A percentile compares a stretch with the other conserved stretches of the same genome.
These are phyloP conservation scores for Pica pica DNA, from an alignment of 2,113 vertebrate genomes.

Conservation along the genomic window DNA sequence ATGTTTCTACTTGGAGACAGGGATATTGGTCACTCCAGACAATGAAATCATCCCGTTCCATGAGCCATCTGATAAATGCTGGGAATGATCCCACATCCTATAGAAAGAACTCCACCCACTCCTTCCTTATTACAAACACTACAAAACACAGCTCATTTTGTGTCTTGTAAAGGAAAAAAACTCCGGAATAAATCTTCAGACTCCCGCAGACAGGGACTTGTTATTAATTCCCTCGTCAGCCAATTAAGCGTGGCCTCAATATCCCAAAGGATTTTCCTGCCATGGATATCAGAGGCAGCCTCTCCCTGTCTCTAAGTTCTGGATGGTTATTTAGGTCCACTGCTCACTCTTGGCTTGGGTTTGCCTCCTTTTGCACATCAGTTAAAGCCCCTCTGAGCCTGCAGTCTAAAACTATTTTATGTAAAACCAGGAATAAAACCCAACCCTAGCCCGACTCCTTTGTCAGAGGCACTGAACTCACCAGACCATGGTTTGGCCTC, in stretches of 20 bases:
- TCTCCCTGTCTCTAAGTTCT: background rate
- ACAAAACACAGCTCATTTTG: background rate
- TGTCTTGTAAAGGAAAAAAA: background rate
- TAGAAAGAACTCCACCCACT: background rate
- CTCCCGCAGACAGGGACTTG: background rate
- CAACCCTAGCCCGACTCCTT: background rate
- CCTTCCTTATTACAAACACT: background rate
- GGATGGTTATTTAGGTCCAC: background rate
- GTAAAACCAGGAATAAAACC: background rate
- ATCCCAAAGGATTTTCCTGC: background rate
- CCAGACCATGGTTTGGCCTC: background rate
- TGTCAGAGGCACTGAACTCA: background rate
- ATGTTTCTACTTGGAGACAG: background rate
- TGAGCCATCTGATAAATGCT: background rate
- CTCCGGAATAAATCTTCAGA: background rate
- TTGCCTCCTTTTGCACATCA: background rate
- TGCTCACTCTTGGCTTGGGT: background rate
- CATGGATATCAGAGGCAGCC: fast-evolving
- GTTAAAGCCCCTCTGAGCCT: background rate
- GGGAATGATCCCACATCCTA: background rate
- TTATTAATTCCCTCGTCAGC: background rate
- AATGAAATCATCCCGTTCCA: background rate
- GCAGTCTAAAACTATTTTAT: background rate
- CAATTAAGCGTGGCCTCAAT: background rate
- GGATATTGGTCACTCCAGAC: background rate